Conservation (phyloP, 2,888 invertebrate species). For the Drosophila monieri region DNA sequence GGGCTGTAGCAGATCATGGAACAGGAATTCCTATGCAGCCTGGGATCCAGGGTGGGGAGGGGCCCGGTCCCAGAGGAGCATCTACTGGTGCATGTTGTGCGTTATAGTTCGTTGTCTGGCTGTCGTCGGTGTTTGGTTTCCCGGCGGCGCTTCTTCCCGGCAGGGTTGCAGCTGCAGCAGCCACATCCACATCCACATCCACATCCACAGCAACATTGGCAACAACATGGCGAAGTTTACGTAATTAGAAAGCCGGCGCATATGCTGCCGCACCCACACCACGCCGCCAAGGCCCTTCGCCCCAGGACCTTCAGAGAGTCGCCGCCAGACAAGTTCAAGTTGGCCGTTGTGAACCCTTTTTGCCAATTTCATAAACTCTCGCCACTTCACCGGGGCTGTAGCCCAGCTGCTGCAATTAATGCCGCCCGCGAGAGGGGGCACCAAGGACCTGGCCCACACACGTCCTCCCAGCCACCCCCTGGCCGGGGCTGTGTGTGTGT, state of each 20-base stretch:
- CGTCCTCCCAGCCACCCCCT: slow-evolving; percentile 1
- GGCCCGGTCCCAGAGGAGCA: slow-evolving; percentile 15
- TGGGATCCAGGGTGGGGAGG: neutral
- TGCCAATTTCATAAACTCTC: slow-evolving; percentile 66
- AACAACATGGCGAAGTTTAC: slow-evolving; percentile 59
- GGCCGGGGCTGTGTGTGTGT: slow-evolving; percentile 43
- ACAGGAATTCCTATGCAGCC: slow-evolving; percentile 19
- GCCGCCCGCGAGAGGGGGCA: slow-evolving; percentile 58
- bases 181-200: slow-evolving; percentile 19
- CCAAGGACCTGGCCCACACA: slow-evolving; percentile 37
- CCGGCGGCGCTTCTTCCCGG: slow-evolving; percentile 41
- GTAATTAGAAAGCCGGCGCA: slow-evolving; percentile 78
- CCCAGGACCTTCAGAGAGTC: slow-evolving; percentile 20
- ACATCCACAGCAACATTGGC: slow-evolving; percentile 33
- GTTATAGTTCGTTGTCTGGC: slow-evolving; percentile 29
- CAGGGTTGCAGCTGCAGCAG: slow-evolving; percentile 40
- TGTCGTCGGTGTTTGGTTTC: slow-evolving; percentile 33
- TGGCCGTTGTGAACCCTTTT: slow-evolving; percentile 74
- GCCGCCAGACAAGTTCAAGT: slow-evolving; percentile 75
- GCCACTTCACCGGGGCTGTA: slow-evolving; percentile 47
- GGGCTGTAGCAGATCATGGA: slow-evolving; percentile 24
- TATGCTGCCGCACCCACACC: slow-evolving; percentile 67
- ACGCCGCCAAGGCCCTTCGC: slow-evolving; percentile 5
- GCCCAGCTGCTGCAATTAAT: slow-evolving; percentile 79
- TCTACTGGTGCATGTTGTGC: slow-evolving; percentile 44